These are phyloP conservation scores for Enteromius anoplus DNA, from an alignment of 2,797 vertebrate genomes.

Conservation along the genomic window DNA sequence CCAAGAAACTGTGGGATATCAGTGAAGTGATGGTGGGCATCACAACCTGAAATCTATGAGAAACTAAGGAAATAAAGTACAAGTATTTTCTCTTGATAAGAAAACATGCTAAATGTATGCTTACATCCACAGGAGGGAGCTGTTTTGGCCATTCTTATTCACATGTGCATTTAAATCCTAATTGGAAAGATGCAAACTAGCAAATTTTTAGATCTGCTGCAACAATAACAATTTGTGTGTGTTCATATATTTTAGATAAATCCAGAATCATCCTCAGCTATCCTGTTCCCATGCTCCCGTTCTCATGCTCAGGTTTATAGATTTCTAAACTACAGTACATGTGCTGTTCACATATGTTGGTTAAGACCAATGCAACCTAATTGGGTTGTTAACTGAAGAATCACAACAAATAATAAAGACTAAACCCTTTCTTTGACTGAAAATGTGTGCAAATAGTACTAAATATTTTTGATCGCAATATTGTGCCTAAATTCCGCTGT, in stretches of 20 bases:
- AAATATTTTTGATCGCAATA: background rate
- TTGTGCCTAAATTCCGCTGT: background rate
- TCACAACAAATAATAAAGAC: background rate
- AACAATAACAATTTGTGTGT: background rate
- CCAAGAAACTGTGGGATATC: slow-evolving; percentile 91
- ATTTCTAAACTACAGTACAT: background rate
- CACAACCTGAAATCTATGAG: slow-evolving; percentile 73
- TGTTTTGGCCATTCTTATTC: background rate
- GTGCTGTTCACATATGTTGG: background rate
- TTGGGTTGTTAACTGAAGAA: background rate
- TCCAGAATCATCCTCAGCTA: background rate
- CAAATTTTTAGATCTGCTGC: background rate
- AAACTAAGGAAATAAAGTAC: background rate
- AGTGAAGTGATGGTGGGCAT: slow-evolving; percentile 93
- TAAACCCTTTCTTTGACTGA: background rate
- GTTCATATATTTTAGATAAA: background rate
- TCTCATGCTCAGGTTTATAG: background rate
- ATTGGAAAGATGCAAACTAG: background rate
- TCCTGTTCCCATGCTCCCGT: background rate
- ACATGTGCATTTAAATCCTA: slow-evolving; percentile 9
- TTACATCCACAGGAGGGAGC: slow-evolving; percentile 33
- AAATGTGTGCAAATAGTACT: background rate
- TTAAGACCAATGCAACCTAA: background rate
- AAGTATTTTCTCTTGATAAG: background rate
- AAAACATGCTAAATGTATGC: background rate